phyloP scores from a whole-genome alignment of 2,797 vertebrate species.

The Craterocephalus amniculus region DNA sequence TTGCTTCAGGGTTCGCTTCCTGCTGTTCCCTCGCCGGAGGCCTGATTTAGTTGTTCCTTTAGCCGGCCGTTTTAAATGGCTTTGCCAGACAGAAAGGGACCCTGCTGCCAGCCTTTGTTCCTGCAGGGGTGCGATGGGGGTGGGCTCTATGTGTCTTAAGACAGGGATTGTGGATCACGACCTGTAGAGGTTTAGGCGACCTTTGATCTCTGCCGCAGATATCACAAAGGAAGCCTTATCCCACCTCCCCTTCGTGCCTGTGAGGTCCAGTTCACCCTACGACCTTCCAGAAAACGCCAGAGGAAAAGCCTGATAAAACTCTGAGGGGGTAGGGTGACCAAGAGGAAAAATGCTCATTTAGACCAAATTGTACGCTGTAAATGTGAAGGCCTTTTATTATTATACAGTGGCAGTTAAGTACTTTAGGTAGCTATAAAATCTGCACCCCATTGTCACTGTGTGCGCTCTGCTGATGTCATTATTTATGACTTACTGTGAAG shows the following conservation, averaged over 20 bases:
- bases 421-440: conserved; percentile 27
- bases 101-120: conserved; percentile 73
- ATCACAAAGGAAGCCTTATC: conserved; percentile 78
- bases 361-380: conserved; percentile 37
- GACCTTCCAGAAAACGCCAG: conserved; percentile 68
- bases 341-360: conserved; percentile 38
- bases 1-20: conserved; percentile 27
- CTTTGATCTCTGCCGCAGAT: conserved; percentile 69
- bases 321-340: conserved; percentile 21
- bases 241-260: conserved; percentile 71
- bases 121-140: conserved; percentile 44
- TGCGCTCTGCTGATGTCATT: background rate
- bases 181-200: conserved; percentile 76
- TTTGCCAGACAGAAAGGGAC: conserved; percentile 52
- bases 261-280: conserved; percentile 73
- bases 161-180: conserved; percentile 71
- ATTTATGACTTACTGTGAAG: conserved; percentile 3
- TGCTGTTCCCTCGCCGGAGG: conserved; percentile 38
- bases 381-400: conserved; percentile 7
- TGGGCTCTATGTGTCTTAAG: conserved; percentile 64
- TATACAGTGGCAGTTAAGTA: conserved; percentile 11
- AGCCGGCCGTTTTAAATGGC: conserved; percentile 61
- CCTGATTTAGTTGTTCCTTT: conserved; percentile 70
- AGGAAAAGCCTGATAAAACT: conserved; percentile 70
- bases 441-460: background rate